phyloP scores from a whole-genome alignment of 1,140 invertebrate genomes.

The Drosophila rhopaloa region DNA sequence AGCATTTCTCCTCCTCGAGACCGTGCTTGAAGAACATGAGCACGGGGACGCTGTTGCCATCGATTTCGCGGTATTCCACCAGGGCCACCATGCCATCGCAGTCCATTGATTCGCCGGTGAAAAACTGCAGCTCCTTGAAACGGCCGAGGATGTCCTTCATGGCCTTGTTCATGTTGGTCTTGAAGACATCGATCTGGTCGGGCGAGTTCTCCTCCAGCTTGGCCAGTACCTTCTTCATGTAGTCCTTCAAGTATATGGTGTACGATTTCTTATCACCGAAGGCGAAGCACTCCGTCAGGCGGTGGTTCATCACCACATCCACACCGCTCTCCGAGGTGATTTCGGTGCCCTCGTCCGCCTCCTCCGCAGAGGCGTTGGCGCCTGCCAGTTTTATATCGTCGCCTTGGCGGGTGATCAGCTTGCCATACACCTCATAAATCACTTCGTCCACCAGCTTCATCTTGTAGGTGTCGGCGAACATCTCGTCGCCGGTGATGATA shows the following conservation, averaged over 20 bases:
- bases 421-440: conserved; percentile 97
- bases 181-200: conserved; percentile 94
- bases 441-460: conserved; percentile 97
- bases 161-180: conserved; percentile 96
- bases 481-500: conserved; percentile 97
- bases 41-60: conserved; percentile 92
- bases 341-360: conserved; percentile 94
- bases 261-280: conserved; percentile 96
- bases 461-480: conserved; percentile 99
- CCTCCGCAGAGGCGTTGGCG: conserved; percentile 96
- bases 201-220: conserved; percentile 92
- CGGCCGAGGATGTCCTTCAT: conserved; percentile 96
- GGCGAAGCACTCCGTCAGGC: conserved; percentile 93
- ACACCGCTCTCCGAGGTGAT: conserved; percentile 91
- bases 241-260: conserved; percentile 96
- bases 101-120: conserved; percentile 97
- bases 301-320: conserved; percentile 97
- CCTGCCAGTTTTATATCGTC: conserved; percentile 94
- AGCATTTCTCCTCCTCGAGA: conserved; percentile 97
- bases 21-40: conserved; percentile 99
- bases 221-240: conserved; percentile 97
- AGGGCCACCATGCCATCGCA: conserved; percentile 96
- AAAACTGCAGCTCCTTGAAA: conserved; percentile 97
- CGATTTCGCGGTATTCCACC: conserved; percentile 96
- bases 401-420: conserved; percentile 90